Conservation (phyloP, 2,797 vertebrate species). For the Microctenopoma stevenorrisi region DNA sequence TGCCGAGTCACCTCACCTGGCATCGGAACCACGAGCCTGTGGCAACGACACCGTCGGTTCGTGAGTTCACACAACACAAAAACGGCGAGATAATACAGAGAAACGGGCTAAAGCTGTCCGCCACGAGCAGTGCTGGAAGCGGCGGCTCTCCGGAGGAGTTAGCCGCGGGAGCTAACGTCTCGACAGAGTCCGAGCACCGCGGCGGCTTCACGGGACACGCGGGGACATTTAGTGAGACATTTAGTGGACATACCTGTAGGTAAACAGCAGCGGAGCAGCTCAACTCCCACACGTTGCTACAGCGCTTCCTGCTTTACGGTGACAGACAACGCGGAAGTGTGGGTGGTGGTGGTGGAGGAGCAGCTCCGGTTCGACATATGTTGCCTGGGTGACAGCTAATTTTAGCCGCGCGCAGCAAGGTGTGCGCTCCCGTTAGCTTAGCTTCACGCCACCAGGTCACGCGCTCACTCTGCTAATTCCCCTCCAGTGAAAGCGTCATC, state of each 20-base stretch:
- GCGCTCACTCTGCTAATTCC: no score
- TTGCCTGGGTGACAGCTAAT: conserved; percentile 20
- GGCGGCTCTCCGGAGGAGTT: conserved; percentile 8
- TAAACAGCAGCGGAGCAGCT: conserved; percentile 32
- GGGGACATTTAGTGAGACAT: not conserved
- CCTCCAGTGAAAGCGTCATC: no score
- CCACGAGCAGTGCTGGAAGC: not conserved
- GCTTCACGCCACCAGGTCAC: not conserved
- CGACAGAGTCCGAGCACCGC: not conserved
- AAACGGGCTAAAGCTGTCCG: not conserved
- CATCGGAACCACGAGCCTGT: conserved; percentile 29
- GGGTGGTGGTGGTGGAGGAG: conserved; percentile 12
- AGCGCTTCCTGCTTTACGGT: conserved; percentile 67
- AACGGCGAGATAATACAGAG: rapidly evolving
- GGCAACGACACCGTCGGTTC: conserved; percentile 7
- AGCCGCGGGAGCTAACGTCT: conserved; percentile 43
- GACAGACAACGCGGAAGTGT: conserved; percentile 61
- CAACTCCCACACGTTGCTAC: conserved; percentile 43
- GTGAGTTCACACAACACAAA: not conserved
- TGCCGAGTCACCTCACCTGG: conserved; percentile 19
- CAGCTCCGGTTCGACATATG: conserved; percentile 3
- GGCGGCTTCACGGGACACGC: not conserved
- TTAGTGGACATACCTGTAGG: conserved; percentile 48
- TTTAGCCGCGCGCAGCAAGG: conserved; percentile 25
- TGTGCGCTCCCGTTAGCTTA: not conserved